Evolutionary conservation across 2,888 invertebrate species (phyloP), one percentile per base, ranked within the genome.

Genomic region (Hirtodrosophila cameraria): DNA sequence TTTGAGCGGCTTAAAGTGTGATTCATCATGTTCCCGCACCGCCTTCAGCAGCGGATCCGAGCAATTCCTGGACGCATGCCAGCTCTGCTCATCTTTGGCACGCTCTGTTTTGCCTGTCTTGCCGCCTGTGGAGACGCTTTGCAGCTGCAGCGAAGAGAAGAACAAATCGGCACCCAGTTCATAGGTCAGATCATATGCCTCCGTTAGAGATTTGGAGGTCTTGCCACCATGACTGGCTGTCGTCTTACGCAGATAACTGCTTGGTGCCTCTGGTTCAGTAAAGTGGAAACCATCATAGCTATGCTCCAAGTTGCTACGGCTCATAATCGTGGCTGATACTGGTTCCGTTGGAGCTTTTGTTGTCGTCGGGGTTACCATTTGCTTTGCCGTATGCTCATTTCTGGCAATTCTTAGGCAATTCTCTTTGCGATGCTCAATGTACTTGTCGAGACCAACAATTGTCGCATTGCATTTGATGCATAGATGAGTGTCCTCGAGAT

Each of bases 391-490:
- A 1, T 58, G 45, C 11, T 9, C 39, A 15, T 9, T 49, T 4
- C 48, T 27, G 5, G 12, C 42, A 1, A 25, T 4, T 7, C 33
- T 18, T 7, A 93, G 52, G 79, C 96, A 96, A 71, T 93, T 93
- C 25, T 93, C 92, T 88, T 96, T 96, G 35, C 97, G 93, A 88
- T 98, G 97, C 30, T 93, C 93, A 18, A 98, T 94, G 89, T 98
- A 98, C 89, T 95, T 95, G 33, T 95, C 95, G n/a, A 98, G 92
- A 0, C 97, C 97, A 28, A 94, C 91, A 61, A 97, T 94, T 2
- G 97, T 97, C 12, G 92, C 89, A 77, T 95, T 95, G 91, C 97
- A 98, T 88, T 95, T 96, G 82, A 97, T 94, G 91, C 97, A 98
- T 66, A 96, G 93, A 88, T 98, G 97, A 3, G 93, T 94, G 90